phyloP scores from a whole-genome alignment of 2,888 invertebrate genomes.

The Latrodectus elegans region DNA sequence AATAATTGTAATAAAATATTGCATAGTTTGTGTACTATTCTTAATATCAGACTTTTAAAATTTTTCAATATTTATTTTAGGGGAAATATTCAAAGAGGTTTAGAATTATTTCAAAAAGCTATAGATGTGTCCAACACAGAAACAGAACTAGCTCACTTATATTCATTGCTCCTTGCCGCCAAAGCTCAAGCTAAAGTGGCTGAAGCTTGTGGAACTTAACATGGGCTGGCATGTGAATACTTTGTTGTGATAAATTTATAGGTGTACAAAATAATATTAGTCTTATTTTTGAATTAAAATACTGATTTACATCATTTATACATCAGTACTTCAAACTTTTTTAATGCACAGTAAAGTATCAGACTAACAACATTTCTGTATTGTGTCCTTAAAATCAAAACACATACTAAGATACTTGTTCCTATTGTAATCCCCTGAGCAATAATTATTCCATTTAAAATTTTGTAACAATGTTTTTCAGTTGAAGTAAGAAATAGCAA shows the following conservation, averaged over 20 bases:
- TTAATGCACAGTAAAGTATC: neutral
- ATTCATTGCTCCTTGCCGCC: constrained; percentile 91
- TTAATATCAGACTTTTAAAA: neutral
- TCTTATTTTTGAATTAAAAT: constrained; percentile 37
- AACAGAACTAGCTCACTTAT: constrained; percentile 92
- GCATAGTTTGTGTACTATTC: no score
- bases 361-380: neutral
- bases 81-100: constrained; percentile 87
- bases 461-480: no score
- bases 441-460: neutral
- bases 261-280: constrained; percentile 43
- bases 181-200: constrained; percentile 81
- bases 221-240: constrained; percentile 2
- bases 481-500: no score
- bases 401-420: neutral
- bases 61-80: constrained; percentile 77
- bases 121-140: constrained; percentile 89
- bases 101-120: constrained; percentile 91
- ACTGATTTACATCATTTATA: neutral
- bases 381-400: neutral
- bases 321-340: neutral
- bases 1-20: no score
- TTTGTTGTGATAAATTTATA: constrained; percentile 14
- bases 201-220: constrained; percentile 62
- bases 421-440: neutral